Conservation (phyloP, 1,140 invertebrate species). For the Drosophila pruinosa region DNA sequence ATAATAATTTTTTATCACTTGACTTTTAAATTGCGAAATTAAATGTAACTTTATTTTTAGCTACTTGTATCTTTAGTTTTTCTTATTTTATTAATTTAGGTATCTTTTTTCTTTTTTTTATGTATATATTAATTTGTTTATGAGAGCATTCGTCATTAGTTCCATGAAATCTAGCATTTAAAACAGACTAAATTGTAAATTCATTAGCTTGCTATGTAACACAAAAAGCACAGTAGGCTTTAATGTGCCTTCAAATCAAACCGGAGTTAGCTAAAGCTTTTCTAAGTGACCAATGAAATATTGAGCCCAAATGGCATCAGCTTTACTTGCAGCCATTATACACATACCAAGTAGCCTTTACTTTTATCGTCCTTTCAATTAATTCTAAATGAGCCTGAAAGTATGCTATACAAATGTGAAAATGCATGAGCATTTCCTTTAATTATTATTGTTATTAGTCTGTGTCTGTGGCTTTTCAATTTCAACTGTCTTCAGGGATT, state of each 20-base stretch:
- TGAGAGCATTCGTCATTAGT: too few relatives aligned
- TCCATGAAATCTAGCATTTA: too few relatives aligned
- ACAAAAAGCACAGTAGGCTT: too few relatives aligned
- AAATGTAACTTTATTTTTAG: background rate
- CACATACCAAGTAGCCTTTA: too few relatives aligned
- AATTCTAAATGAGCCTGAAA: background rate
- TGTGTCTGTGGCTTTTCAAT: constrained; percentile 2
- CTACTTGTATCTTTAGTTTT: too few relatives aligned
- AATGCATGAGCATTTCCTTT: background rate
- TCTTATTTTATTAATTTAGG: too few relatives aligned
- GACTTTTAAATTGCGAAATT: background rate
- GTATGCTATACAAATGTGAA: background rate
- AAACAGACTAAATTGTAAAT: too few relatives aligned
- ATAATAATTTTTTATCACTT: background rate
- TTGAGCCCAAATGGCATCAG: background rate
- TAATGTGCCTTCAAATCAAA: background rate
- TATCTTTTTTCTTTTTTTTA: too few relatives aligned
- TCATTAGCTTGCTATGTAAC: too few relatives aligned
- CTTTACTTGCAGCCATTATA: too few relatives aligned
- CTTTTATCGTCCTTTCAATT: background rate
- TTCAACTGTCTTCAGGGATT: constrained; percentile 3
- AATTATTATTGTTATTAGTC: background rate
- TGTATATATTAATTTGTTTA: too few relatives aligned
- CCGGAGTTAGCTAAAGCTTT: background rate
- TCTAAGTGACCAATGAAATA: background rate